Evolutionary conservation across 2,113 vertebrate species (phyloP).

Genomic region (Macroglossus sobrinus): DNA sequence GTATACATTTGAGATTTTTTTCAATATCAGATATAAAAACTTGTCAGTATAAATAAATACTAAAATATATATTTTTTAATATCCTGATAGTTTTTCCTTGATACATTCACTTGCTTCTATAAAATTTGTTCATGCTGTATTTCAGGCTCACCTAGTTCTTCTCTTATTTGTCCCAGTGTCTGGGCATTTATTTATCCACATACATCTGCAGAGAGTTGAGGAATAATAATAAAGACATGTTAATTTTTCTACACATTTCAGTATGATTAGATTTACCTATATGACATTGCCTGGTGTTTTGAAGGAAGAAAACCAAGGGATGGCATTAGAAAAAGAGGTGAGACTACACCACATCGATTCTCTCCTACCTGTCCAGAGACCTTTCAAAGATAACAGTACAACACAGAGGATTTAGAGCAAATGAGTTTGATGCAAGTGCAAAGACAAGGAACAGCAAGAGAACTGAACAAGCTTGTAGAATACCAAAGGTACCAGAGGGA

Average conservation of each 20-base stretch:
- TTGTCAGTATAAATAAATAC: not conserved
- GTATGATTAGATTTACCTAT: not conserved
- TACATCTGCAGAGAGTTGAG: not conserved
- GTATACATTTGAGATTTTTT: not conserved
- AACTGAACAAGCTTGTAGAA: not conserved
- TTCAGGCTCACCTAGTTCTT: not conserved
- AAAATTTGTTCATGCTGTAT: not conserved
- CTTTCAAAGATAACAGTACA: not conserved
- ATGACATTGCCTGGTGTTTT: not conserved
- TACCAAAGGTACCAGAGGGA: not conserved
- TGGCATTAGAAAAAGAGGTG: not conserved
- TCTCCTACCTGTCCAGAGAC: not conserved
- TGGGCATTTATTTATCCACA: not conserved
- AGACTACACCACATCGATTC: not conserved
- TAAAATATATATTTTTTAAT: not conserved
- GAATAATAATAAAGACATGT: not conserved
- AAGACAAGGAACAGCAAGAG: not conserved
- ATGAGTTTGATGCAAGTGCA: not conserved
- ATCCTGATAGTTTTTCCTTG: not conserved
- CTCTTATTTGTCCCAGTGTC: not conserved
- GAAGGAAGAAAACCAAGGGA: not conserved
- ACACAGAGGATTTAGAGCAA: not conserved
- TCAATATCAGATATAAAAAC: not conserved
- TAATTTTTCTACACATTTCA: not conserved
- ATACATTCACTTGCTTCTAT: not conserved